Evolutionary conservation across 2,113 vertebrate genomes (phyloP), one percentile per base, ranked within the genome.

Genomic region (Todiramphus chloris): DNA sequence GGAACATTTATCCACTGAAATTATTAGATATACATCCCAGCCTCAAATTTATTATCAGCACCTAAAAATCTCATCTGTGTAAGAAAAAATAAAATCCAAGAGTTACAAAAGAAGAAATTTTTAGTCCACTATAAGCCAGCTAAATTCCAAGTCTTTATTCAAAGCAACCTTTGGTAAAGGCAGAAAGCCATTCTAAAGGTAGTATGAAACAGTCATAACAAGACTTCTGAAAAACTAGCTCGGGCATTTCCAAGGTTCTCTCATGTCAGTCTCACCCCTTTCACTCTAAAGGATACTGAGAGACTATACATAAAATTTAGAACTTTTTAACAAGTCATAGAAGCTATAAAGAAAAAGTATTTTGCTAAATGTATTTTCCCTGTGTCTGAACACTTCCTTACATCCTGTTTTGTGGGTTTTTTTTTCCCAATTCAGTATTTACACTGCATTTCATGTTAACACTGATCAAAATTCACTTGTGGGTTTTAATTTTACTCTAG

Each of bases 1-100:
- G 95, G 92, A 96, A 68, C 16, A 84, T 28, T 92, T 69, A 90
- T 92, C 80, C 92, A 84, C 33, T 59, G 58, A 79, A 78, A 86
- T 90, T 67, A 77, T 51, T 10, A 94, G 4, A 90, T 50, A 64
- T 44, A 90, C 18, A 96, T 87, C 95, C 91, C 96, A 97, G 95
- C 96, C 96, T 96, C 96, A 96, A 92, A 87, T 73, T 84, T 79
- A 66, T 69, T 85, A 93, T 33, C 17, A 51, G 55, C 62, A 89
- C 50, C 25, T 79, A 41, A 78, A 82, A 80, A 50, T 50, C 77
- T 82, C n/a, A 89, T 56, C 53, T 89, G 30, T 41, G 51, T 43
- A 81, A 11, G 20, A 3, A 28, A 43, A 41, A 53, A 15, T 35
- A 15, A 5, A n/a, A 55, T 25, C 23, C 48, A 13, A 2, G 21